Percentiles rank a stretch among this genome's conserved stretches.
Evolutionary conservation across 1,140 invertebrate genomes (phyloP).

Genomic region (Trichonephila inaurata): DNA sequence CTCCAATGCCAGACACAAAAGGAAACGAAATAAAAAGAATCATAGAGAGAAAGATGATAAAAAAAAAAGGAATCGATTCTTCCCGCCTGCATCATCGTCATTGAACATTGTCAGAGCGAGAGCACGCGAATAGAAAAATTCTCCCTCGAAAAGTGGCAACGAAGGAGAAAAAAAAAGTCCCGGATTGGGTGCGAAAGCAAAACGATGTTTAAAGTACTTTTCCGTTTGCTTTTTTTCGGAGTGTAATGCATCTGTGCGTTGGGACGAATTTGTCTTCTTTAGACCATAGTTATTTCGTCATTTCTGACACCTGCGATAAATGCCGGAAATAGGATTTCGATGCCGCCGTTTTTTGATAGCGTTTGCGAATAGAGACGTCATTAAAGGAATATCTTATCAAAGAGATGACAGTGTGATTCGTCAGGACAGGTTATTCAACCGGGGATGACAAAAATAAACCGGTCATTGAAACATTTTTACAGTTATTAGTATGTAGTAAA

Average conservation of each 20-base stretch:
- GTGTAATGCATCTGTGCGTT: conserved; percentile 14
- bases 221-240: background rate
- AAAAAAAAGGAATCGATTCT: background rate
- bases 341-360: background rate
- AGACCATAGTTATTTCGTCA: background rate
- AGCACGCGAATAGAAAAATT: conserved; percentile 36
- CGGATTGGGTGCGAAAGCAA: conserved; percentile 42
- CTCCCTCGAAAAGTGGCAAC: background rate
- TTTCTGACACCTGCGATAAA: conserved; percentile 9
- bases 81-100: conserved; percentile 24
- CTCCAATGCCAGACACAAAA: background rate
- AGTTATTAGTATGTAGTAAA: too few relatives aligned
- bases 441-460: too few relatives aligned
- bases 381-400: background rate
- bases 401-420: background rate
- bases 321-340: conserved; percentile 15
- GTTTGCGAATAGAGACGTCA: background rate
- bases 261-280: conserved; percentile 21
- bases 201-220: conserved; percentile 66
- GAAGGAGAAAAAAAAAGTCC: background rate
- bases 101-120: conserved; percentile 18
- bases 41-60: background rate
- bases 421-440: too few relatives aligned
- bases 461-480: too few relatives aligned
- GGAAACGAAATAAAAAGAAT: background rate